Conservation (phyloP, 2,113 vertebrate species). For the Myrmophylax atrothorax region DNA sequence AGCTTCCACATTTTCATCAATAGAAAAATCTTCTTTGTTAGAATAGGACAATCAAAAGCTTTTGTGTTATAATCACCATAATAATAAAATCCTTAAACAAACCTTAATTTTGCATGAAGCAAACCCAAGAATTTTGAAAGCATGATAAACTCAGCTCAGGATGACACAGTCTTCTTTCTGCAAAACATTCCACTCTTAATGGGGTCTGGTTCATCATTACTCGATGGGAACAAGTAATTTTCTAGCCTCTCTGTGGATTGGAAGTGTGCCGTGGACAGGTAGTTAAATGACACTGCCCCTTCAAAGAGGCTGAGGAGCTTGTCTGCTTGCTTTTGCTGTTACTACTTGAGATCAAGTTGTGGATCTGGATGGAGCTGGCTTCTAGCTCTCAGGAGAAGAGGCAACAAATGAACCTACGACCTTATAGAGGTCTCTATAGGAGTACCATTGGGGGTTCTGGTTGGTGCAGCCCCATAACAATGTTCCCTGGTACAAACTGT, state of each 20-base stretch:
- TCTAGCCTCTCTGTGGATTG: background rate
- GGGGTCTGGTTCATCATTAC: background rate
- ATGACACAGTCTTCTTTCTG: background rate
- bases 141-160: background rate
- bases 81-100: background rate
- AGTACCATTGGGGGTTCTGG: background rate
- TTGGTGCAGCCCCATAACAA: background rate
- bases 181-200: background rate
- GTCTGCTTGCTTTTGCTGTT: background rate
- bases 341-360: background rate
- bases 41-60: background rate
- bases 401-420: background rate
- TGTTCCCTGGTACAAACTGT: background rate
- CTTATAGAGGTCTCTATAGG: background rate
- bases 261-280: background rate
- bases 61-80: background rate
- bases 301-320: background rate
- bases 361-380: background rate
- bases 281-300: background rate
- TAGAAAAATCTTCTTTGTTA: background rate
- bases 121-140: background rate
- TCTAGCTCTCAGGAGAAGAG: background rate
- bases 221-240: rapidly evolving
- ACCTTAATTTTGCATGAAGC: background rate
- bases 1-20: background rate